A percentile compares a stretch with the other conserved stretches of the same genome.
Conservation (phyloP, 2,888 invertebrate species). For the Geotrupes spiniger region DNA sequence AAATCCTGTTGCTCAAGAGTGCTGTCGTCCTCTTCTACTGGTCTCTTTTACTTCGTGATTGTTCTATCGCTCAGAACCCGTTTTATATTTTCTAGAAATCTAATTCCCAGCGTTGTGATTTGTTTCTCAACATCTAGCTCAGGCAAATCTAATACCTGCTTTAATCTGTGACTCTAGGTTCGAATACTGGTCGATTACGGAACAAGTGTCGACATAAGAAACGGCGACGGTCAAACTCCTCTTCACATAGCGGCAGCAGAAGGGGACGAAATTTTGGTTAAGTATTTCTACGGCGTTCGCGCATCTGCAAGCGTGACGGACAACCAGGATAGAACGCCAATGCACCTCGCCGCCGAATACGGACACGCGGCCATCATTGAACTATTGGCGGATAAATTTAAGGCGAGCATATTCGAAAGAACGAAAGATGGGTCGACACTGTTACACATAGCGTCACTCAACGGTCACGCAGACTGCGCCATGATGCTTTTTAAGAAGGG, state of each 20-base stretch:
- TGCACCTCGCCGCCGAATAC: conserved; percentile 96
- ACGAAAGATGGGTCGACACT: conserved; percentile 98
- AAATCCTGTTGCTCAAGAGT: too few relatives aligned
- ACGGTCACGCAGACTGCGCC: conserved; percentile 97
- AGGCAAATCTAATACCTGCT: too few relatives aligned
- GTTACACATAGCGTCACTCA: conserved; percentile 97
- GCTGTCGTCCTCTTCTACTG: too few relatives aligned
- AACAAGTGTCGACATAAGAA: conserved; percentile 86
- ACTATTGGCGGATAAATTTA: conserved; percentile 94
- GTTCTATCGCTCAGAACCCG: too few relatives aligned
- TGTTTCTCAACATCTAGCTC: too few relatives aligned
- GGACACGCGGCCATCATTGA: conserved; percentile 96
- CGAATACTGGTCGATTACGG: conserved; percentile 90
- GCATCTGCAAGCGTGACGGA: conserved; percentile 94
- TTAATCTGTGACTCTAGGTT: conserved; percentile 49
- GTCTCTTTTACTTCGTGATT: too few relatives aligned
- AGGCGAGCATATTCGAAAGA: conserved; percentile 92
- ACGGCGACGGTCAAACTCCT: conserved; percentile 92
- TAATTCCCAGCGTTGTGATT: too few relatives aligned
- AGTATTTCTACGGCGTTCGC: conserved; percentile 91
- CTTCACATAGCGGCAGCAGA: conserved; percentile 94
- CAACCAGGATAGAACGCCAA: conserved; percentile 95
- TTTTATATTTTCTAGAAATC: too few relatives aligned
- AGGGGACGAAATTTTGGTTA: conserved; percentile 91
- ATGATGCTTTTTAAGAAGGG: conserved; percentile 98